phyloP scores from a whole-genome alignment of 2,888 invertebrate genomes.

The Dioctria rufipes region DNA sequence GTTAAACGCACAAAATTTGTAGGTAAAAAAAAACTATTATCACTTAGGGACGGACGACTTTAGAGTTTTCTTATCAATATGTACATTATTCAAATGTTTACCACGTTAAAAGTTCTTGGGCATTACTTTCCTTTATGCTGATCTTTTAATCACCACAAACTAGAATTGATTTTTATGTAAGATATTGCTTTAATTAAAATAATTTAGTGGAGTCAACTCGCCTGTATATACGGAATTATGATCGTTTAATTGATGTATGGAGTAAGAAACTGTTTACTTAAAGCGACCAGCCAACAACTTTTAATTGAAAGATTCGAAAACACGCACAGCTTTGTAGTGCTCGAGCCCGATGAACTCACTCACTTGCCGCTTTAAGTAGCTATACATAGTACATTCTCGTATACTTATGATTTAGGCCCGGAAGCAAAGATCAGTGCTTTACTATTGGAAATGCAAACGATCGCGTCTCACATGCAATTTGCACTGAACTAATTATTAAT shows the following conservation, averaged over 20 bases:
- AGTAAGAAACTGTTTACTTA: conserved; percentile 24
- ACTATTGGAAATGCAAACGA: conserved; percentile 26
- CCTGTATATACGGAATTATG: background rate
- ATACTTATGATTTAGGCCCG: conserved; percentile 3
- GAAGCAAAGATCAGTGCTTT: conserved; percentile 36
- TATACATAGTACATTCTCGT: background rate
- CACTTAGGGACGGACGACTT: background rate
- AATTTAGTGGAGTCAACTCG: conserved; percentile 13
- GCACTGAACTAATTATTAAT: conserved; percentile 19
- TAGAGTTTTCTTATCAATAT: conserved; percentile 9
- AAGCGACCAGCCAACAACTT: conserved; percentile 24
- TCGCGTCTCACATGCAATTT: conserved; percentile 18
- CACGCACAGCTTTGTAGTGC: conserved; percentile 20
- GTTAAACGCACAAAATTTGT: no score
- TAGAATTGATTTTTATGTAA: conserved; percentile 19
- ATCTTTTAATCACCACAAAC: no score
- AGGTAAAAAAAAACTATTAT: background rate
- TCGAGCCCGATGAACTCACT: conserved; percentile 43
- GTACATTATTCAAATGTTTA: conserved; percentile 16
- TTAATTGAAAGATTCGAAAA: conserved; percentile 42
- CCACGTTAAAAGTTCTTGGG: conserved; percentile 24
- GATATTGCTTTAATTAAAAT: conserved; percentile 31
- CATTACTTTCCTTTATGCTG: background rate
- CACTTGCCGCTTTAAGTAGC: background rate
- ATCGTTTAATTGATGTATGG: conserved; percentile 24